Conservation (phyloP, 2,113 vertebrate genomes). For the Pampusana beccarii region DNA sequence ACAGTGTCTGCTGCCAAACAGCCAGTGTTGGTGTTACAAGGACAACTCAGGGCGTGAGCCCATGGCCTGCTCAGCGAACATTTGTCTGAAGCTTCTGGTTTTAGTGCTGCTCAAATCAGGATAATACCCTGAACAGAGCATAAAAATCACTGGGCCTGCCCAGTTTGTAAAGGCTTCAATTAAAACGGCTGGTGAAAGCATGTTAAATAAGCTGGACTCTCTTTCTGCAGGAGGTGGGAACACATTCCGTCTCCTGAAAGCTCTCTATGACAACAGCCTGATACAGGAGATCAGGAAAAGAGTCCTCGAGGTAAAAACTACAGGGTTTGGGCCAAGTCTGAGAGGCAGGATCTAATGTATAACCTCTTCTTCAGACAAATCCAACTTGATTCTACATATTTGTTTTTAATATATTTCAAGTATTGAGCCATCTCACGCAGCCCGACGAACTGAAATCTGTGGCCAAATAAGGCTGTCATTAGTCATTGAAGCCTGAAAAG, state of each 20-base stretch:
- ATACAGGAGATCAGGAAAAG: conserved; percentile 82
- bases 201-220: background rate
- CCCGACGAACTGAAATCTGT: background rate
- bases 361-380: background rate
- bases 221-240: conserved; percentile 85
- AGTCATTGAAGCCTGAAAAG: background rate
- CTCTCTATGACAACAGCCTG: conserved; percentile 84
- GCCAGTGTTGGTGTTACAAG: background rate
- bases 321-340: background rate
- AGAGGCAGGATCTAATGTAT: background rate
- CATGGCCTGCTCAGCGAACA: fast-evolving
- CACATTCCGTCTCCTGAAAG: conserved; percentile 89
- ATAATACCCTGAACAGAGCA: background rate
- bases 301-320: conserved; percentile 80
- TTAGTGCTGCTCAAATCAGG: background rate
- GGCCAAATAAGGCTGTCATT: background rate
- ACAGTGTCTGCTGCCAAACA: background rate
- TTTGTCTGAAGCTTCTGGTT: background rate
- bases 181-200: background rate
- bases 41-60: background rate
- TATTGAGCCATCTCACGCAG: background rate
- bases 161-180: background rate
- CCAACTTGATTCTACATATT: background rate
- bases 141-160: background rate
- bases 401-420: background rate